Conservation (phyloP, 1,140 invertebrate species). For the Planococcus citri region DNA sequence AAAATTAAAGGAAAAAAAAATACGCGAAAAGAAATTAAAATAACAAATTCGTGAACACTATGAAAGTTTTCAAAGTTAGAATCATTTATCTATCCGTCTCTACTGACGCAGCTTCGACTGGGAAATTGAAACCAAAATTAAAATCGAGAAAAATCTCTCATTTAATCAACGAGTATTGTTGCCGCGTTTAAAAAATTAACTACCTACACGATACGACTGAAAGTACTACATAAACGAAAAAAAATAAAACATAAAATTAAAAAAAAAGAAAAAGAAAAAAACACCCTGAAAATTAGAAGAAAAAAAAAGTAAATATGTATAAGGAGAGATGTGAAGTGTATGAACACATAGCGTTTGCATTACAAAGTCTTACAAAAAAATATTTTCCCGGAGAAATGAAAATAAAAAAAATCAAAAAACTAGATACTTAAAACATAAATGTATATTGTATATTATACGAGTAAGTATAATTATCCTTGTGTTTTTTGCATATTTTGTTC, state of each 20-base stretch:
- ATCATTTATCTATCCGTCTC: no score
- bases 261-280: not conserved
- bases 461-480: no score
- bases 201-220: not conserved
- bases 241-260: not conserved
- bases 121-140: no score
- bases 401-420: not conserved
- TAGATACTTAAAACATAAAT: no score
- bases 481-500: not conserved
- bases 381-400: not conserved
- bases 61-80: not conserved
- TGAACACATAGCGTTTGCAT: not conserved
- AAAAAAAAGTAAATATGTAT: not conserved
- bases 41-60: not conserved
- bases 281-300: not conserved
- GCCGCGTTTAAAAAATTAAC: no score
- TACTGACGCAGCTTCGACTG: no score
- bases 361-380: not conserved
- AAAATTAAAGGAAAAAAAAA: no score
- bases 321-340: not conserved
- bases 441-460: no score
- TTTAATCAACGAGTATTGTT: no score
- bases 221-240: not conserved
- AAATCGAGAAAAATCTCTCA: no score
- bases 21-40: not conserved